Evolutionary conservation across 2,888 invertebrate genomes (phyloP).

Genomic region (Leptinotarsa haldemani): DNA sequence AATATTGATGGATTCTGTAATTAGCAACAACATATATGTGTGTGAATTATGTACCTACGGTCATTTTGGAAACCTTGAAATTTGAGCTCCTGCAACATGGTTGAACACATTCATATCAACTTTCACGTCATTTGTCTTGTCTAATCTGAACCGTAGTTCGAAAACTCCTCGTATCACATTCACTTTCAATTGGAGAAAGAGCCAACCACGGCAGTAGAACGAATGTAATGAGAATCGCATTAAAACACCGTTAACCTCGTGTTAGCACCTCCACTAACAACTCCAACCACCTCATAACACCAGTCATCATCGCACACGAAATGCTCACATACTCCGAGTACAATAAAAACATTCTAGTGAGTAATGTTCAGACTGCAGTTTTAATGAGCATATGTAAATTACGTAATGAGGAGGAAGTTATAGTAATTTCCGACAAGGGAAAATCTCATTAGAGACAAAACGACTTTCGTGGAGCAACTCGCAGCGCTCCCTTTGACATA

Average conservation of each 20-base stretch:
- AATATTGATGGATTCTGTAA: no score
- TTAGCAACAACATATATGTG: no score
- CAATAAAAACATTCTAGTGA: slow-evolving; percentile 28
- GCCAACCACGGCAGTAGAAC: no score
- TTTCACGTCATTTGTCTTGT: no score
- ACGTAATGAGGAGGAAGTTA: slow-evolving; percentile 59
- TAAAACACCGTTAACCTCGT: background rate
- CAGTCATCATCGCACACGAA: background rate
- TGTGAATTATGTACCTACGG: no score
- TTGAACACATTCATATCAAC: no score
- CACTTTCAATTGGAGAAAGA: no score
- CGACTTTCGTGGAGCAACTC: slow-evolving; percentile 56
- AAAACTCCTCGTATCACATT: no score
- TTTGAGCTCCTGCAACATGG: no score
- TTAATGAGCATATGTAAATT: slow-evolving; percentile 60
- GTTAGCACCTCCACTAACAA: background rate
- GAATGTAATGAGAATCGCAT: no score
- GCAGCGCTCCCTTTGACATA: slow-evolving; percentile 61
- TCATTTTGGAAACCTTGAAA: no score
- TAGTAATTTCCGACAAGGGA: slow-evolving; percentile 59
- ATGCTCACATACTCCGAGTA: slow-evolving; percentile 5
- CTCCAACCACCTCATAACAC: background rate
- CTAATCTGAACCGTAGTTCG: no score
- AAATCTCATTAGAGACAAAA: slow-evolving; percentile 60
- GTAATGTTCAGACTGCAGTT: slow-evolving; percentile 32